Evolutionary conservation across 1,140 invertebrate species (phyloP).

Genomic region (Myzus persicae): DNA sequence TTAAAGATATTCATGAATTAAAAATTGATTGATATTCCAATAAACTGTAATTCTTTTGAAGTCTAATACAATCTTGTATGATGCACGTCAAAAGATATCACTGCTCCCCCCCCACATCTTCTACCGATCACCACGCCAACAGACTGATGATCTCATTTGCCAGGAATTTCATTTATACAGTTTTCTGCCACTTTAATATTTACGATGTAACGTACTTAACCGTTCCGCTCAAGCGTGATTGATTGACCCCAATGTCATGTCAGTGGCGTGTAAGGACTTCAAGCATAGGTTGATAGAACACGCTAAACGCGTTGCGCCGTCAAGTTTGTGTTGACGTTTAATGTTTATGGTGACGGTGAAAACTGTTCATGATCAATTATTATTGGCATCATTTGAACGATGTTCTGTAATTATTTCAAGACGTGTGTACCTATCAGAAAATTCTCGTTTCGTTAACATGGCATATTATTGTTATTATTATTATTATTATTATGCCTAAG

Average conservation of each 20-base stretch:
- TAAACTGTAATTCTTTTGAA: neutral
- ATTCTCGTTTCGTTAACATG: neutral
- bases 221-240: neutral
- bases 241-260: neutral
- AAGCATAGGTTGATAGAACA: neutral
- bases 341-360: neutral
- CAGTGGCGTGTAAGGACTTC: neutral
- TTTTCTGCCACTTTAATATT: neutral
- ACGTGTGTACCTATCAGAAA: neutral
- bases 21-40: constrained; percentile 6
- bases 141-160: neutral
- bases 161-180: neutral
- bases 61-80: neutral
- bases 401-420: neutral
- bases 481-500: no score
- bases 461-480: no score
- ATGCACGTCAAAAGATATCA: neutral
- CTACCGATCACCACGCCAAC: neutral
- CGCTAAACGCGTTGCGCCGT: neutral
- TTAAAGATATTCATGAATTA: neutral
- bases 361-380: neutral
- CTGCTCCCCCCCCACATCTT: no score
- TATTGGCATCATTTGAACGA: neutral
- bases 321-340: neutral
- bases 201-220: constrained; percentile 35